These are phyloP conservation scores for Psilopsiagon aymara DNA, from an alignment of 2,113 vertebrate species.

Conservation along the genomic window DNA sequence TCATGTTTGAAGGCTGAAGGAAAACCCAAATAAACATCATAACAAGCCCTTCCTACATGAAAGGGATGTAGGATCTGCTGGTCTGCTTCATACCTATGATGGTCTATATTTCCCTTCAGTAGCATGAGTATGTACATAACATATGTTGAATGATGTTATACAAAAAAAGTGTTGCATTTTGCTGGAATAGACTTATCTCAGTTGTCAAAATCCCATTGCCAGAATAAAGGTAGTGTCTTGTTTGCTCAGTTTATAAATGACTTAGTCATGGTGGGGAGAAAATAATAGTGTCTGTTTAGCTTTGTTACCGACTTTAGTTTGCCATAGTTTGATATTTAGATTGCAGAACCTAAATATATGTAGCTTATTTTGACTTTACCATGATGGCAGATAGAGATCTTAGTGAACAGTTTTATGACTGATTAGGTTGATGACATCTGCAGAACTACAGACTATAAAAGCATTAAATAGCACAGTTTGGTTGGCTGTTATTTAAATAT, in stretches of 20 bases:
- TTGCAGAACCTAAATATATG: slow-evolving; percentile 65
- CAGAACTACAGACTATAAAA: slow-evolving; percentile 77
- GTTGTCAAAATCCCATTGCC: neutral
- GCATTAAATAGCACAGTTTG: slow-evolving; percentile 73
- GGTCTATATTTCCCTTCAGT: neutral
- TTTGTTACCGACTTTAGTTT: slow-evolving; percentile 78
- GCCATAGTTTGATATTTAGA: slow-evolving; percentile 75
- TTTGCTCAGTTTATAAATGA: slow-evolving; percentile 71
- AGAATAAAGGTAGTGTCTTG: slow-evolving; percentile 4
- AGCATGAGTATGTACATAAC: neutral
- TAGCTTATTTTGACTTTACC: slow-evolving; percentile 68
- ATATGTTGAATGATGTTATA: neutral
- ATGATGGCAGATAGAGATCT: slow-evolving; percentile 11
- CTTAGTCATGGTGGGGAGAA: neutral
- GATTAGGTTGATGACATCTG: slow-evolving; percentile 80
- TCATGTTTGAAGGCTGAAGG: neutral
- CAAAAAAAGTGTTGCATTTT: neutral
- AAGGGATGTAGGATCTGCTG: neutral
- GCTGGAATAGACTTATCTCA: neutral
- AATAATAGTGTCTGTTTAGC: slow-evolving; percentile 71
- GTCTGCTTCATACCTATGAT: neutral
- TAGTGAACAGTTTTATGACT: slow-evolving; percentile 75
- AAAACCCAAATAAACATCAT: neutral
- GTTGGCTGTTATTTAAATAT: neutral
- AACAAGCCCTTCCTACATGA: neutral